phyloP scores from a whole-genome alignment of 2,888 invertebrate genomes.

The Cheilosia impressa region DNA sequence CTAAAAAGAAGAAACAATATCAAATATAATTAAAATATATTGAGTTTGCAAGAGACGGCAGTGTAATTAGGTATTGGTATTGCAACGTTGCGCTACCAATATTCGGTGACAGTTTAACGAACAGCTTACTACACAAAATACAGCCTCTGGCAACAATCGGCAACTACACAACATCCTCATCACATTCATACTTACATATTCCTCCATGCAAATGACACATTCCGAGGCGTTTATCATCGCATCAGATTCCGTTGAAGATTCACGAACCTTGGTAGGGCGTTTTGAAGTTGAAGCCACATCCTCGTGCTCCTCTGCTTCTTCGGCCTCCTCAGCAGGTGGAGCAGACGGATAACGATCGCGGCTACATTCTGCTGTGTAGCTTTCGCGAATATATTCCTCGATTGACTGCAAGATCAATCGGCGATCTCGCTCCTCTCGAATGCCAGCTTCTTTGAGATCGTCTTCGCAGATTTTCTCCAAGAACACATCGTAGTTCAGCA shows the following conservation, averaged over 20 bases:
- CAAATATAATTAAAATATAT: background rate
- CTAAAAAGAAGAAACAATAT: constrained; percentile 80
- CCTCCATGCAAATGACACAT: constrained; percentile 94
- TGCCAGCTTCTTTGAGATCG: constrained; percentile 86
- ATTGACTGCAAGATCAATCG: constrained; percentile 87
- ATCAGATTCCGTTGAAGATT: constrained; percentile 79
- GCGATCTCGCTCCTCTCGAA: constrained; percentile 85
- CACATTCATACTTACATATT: constrained; percentile 84
- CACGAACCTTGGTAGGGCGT: constrained; percentile 78
- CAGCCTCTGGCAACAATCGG: too few relatives aligned
- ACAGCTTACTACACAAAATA: too few relatives aligned
- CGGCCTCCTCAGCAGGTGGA: constrained; percentile 70
- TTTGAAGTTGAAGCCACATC: constrained; percentile 77
- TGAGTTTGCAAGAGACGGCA: background rate
- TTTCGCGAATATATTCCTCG: constrained; percentile 85
- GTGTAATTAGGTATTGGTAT: too few relatives aligned
- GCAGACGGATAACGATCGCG: constrained; percentile 77
- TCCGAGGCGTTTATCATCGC: constrained; percentile 85
- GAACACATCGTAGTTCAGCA: constrained; percentile 76
- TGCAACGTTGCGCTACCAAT: too few relatives aligned
- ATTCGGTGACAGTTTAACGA: too few relatives aligned
- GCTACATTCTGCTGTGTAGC: constrained; percentile 44
- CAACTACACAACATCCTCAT: too few relatives aligned
- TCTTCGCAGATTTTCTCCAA: constrained; percentile 84
- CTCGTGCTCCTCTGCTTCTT: constrained; percentile 30